A percentile compares a stretch with the other conserved stretches of the same genome.
phyloP scores from a whole-genome alignment of 1,140 invertebrate species.

The Tribolium castaneum region DNA sequence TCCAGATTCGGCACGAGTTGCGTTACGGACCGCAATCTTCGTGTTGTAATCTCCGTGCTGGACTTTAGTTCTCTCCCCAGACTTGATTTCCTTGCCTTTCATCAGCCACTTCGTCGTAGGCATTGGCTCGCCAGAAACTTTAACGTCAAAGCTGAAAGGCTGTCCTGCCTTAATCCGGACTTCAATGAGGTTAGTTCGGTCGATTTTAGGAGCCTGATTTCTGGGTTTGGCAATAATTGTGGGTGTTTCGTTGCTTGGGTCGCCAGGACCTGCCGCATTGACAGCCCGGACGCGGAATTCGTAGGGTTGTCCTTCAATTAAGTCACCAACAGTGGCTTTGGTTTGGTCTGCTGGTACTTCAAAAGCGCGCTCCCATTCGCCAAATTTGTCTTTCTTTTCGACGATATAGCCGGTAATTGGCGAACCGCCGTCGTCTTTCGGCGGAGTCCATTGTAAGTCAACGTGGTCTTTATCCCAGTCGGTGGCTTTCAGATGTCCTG shows the following conservation, averaged over 20 bases:
- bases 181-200: slow-evolving; percentile 86
- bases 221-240: slow-evolving; percentile 91
- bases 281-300: slow-evolving; percentile 92
- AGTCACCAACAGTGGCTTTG: slow-evolving; percentile 87
- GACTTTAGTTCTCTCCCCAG: slow-evolving; percentile 77
- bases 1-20: slow-evolving; percentile 89
- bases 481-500: slow-evolving; percentile 88
- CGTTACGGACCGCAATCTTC: slow-evolving; percentile 85
- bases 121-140: slow-evolving; percentile 89
- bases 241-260: slow-evolving; percentile 88
- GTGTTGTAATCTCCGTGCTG: slow-evolving; percentile 91
- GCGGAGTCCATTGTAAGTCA: slow-evolving; percentile 88
- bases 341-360: slow-evolving; percentile 83
- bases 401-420: slow-evolving; percentile 89
- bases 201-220: slow-evolving; percentile 88
- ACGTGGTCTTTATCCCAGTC: slow-evolving; percentile 98
- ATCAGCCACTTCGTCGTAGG: slow-evolving; percentile 91
- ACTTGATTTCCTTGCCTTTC: slow-evolving; percentile 78
- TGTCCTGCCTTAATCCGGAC: slow-evolving; percentile 91
- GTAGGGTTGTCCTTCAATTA: slow-evolving; percentile 91
- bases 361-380: slow-evolving; percentile 92
- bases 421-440: slow-evolving; percentile 84
- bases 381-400: slow-evolving; percentile 95
- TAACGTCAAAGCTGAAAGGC: slow-evolving; percentile 83
- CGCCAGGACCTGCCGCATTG: slow-evolving; percentile 93